phyloP scores from a whole-genome alignment of 2,888 invertebrate genomes.

The Sylvicola cinctus region DNA sequence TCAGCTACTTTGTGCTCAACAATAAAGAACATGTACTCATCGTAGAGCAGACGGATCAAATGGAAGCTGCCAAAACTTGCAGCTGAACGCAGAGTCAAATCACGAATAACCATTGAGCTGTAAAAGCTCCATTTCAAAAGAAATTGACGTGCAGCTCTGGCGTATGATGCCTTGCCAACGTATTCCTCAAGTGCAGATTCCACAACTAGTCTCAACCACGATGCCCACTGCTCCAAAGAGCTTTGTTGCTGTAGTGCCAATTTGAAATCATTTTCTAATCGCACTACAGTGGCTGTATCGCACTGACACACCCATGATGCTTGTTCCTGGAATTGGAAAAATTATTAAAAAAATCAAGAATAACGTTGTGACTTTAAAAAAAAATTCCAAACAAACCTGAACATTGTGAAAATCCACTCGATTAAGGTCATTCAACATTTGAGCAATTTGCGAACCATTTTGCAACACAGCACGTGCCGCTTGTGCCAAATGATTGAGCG shows the following conservation, averaged over 20 bases:
- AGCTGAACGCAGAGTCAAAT: slow-evolving; percentile 86
- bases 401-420: slow-evolving; percentile 97
- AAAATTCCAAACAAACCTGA: slow-evolving; percentile 51
- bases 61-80: slow-evolving; percentile 99
- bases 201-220: slow-evolving; percentile 90
- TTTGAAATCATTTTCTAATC: slow-evolving; percentile 83
- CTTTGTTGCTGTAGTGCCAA: slow-evolving; percentile 81
- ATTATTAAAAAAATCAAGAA: slow-evolving; percentile 2
- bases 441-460: slow-evolving; percentile 83
- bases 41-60: slow-evolving; percentile 87
- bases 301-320: slow-evolving; percentile 98
- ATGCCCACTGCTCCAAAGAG: slow-evolving; percentile 91
- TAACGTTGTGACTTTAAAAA: background rate
- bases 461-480: slow-evolving; percentile 81
- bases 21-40: slow-evolving; percentile 98
- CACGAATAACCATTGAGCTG: slow-evolving; percentile 94
- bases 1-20: slow-evolving; percentile 92
- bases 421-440: slow-evolving; percentile 93
- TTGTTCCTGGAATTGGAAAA: slow-evolving; percentile 33
- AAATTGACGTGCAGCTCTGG: slow-evolving; percentile 75
- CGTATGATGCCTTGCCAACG: slow-evolving; percentile 62
- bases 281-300: slow-evolving; percentile 56
- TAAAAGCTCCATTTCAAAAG: slow-evolving; percentile 98
- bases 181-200: slow-evolving; percentile 74
- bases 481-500: slow-evolving; percentile 84